These are phyloP conservation scores for Bos taurus DNA, from an alignment of 2,113 vertebrate species.

Conservation along the genomic window DNA sequence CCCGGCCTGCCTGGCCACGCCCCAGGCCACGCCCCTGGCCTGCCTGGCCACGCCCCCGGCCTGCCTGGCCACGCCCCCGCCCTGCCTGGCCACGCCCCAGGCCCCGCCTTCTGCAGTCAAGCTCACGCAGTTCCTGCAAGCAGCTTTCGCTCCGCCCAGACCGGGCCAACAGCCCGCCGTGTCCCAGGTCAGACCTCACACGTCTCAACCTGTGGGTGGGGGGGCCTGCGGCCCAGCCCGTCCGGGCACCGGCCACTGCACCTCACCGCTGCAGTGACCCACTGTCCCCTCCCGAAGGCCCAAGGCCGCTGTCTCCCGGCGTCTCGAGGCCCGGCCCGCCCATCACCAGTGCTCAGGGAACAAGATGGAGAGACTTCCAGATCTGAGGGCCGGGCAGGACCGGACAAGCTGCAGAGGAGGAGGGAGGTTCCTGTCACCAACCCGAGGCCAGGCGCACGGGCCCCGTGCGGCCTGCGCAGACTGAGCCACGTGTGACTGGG, in stretches of 20 bases:
- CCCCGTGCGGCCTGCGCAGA: too few species aligned
- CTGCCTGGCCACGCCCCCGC: background rate
- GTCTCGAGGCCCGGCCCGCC: background rate
- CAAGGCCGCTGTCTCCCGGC: background rate
- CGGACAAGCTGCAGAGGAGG: background rate
- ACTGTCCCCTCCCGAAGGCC: background rate
- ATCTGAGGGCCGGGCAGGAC: background rate
- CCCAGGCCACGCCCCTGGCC: too few species aligned
- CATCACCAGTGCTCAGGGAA: background rate
- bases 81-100: too few species aligned
- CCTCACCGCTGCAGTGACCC: background rate
- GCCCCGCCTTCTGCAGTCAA: too few species aligned
- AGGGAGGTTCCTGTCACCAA: too few species aligned
- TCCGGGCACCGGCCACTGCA: too few species aligned
- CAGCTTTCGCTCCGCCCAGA: background rate
- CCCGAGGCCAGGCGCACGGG: background rate
- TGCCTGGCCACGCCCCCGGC: background rate
- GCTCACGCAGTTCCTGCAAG: background rate
- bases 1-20: background rate
- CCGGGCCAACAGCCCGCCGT: too few species aligned
- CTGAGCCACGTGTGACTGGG: background rate
- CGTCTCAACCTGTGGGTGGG: too few species aligned
- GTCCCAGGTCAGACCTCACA: background rate
- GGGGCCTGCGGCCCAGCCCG: fast-evolving
- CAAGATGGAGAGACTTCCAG: background rate